These are phyloP conservation scores for Malachius bipustulatus DNA, from an alignment of 2,888 invertebrate genomes.

Conservation along the genomic window DNA sequence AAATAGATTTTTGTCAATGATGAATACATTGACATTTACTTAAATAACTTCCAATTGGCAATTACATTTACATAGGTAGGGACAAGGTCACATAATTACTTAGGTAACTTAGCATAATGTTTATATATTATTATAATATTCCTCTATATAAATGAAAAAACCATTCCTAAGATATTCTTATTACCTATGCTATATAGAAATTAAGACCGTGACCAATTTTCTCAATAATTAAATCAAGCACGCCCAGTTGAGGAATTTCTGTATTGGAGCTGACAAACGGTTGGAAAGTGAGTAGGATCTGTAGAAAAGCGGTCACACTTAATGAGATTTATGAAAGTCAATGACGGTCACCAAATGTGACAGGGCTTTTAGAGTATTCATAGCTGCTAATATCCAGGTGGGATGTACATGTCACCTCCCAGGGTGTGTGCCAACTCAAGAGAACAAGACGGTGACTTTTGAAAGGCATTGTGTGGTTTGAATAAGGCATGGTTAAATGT, in stretches of 20 bases:
- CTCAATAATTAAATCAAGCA: not conserved
- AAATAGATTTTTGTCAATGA: too few species aligned
- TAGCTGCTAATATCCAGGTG: slow-evolving; percentile 21
- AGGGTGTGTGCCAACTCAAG: slow-evolving; percentile 27
- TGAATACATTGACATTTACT: too few species aligned
- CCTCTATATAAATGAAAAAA: too few species aligned
- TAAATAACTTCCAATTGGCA: too few species aligned
- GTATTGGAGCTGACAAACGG: not conserved
- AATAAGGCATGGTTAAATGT: too few species aligned
- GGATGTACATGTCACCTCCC: slow-evolving; percentile 21
- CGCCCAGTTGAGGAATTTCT: slow-evolving; percentile 1
- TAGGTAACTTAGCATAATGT: too few species aligned
- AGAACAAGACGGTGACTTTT: slow-evolving; percentile 22
- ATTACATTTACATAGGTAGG: too few species aligned
- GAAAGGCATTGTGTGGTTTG: slow-evolving; percentile 32
- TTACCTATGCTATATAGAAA: too few species aligned
- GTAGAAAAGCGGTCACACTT: slow-evolving; percentile 21
- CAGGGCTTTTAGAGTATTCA: slow-evolving; percentile 21
- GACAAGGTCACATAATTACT: too few species aligned
- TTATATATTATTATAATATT: too few species aligned
- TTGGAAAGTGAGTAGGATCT: not conserved
- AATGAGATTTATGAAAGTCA: slow-evolving; percentile 26
- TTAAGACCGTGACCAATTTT: slow-evolving; percentile 3
- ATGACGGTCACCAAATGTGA: slow-evolving; percentile 22
- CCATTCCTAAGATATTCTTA: too few species aligned